phyloP scores from a whole-genome alignment of 2,113 vertebrate genomes.

The Limanda limanda region DNA sequence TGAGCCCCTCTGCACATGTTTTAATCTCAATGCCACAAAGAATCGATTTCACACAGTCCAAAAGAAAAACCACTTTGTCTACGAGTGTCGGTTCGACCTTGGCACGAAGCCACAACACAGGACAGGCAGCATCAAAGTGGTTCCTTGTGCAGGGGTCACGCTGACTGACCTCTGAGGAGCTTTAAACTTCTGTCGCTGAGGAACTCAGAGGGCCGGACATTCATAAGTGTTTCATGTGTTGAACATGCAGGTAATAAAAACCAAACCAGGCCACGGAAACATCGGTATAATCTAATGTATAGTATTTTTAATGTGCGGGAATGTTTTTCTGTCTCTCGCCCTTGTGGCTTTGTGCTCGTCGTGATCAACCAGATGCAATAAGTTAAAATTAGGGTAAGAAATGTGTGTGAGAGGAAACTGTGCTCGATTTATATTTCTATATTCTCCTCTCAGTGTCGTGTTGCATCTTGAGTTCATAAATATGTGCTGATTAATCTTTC shows the following conservation, averaged over 20 bases:
- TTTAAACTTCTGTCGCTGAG: constrained; percentile 1
- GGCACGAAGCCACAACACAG: constrained; percentile 25
- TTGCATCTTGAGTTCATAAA: not conserved
- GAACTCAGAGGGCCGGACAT: constrained; percentile 26
- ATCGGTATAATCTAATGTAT: not conserved
- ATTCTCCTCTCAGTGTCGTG: not conserved
- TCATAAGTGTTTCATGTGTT: constrained; percentile 29
- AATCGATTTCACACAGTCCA: constrained; percentile 51
- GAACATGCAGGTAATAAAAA: constrained; percentile 33
- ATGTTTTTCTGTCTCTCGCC: not conserved
- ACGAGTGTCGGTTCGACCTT: constrained; percentile 24
- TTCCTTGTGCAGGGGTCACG: constrained; percentile 17
- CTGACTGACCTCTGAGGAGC: constrained; percentile 29
- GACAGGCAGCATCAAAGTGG: constrained; percentile 18
- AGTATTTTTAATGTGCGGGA: not conserved
- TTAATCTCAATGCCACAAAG: constrained; percentile 54
- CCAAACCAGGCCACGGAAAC: not conserved
- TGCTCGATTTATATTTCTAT: constrained; percentile 30
- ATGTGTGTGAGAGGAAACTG: constrained; percentile 31
- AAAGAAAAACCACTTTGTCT: constrained; percentile 43
- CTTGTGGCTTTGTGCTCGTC: constrained; percentile 58
- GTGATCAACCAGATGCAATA: constrained; percentile 11
- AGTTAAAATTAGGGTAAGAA: not conserved
- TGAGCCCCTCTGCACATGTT: constrained; percentile 38
- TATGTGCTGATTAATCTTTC: constrained; percentile 19